Evolutionary conservation across 1,140 invertebrate species (phyloP), one percentile per base, ranked within the genome.

Genomic region (Drosophila lini): DNA sequence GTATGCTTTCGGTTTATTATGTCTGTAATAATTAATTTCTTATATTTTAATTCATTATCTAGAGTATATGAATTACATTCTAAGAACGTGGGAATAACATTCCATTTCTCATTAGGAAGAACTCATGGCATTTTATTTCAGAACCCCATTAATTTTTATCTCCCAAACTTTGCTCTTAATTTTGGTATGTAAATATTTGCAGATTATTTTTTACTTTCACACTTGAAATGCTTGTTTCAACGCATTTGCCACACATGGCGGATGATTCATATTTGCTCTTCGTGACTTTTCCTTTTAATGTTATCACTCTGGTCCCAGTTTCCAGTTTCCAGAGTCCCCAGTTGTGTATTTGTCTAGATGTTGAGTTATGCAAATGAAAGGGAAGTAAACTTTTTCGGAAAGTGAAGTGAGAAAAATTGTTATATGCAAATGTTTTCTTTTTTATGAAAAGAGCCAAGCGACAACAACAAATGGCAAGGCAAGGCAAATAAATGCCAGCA

Each of bases 181-280:
- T 53, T 58, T 69, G 25, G 11, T 25, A 38, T 47, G 34, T 56
- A 52, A 74, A 55, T 74, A 55, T 22, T 69, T 68, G 31, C 34
- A 68, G 47, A 69, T 76, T 68, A 41, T 69, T 60, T 65, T 77
- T 52, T 50, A 44, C 50, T 56, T 52, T 59, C 25, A 40, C 47
- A 41, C 28, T n/a, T 22, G 22, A 68, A 68, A 53, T 53, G 19
- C 50, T 65, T 69, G 47, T 67, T 69, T 53, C 28, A 69, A 22
- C 47, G 38, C 82, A 70, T 73, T 69, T 56, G 71, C 44, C 42
- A 89, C 83, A 88, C 83, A 88, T 88, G 83, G 80, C 76, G 80
- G 77, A 89, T 89, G 84, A 88, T 84, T 84, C 70, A 89, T 88
- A 89, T 89, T 78, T 89, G 75, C 82, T 67, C 52, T 80, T 41